Evolutionary conservation across 1,140 invertebrate genomes (phyloP).

Genomic region (Fopius arisanus): DNA sequence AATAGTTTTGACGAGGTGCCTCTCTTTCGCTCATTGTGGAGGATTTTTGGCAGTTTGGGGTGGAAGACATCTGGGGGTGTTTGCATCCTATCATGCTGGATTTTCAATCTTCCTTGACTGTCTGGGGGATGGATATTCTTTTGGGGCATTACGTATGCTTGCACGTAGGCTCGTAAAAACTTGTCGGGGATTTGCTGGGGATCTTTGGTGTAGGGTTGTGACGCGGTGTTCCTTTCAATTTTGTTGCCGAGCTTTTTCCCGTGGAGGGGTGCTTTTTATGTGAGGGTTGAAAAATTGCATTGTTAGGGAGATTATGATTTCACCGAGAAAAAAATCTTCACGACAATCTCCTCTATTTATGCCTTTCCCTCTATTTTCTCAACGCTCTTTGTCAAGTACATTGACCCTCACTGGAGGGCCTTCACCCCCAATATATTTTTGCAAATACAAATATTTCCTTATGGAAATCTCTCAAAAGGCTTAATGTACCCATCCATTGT

Average conservation of each 20-base stretch:
- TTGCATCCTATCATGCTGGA: background rate
- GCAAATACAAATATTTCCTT: too few relatives aligned
- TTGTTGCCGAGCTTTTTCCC: background rate
- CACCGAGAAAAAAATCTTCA: too few relatives aligned
- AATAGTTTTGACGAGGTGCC: background rate
- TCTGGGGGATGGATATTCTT: background rate
- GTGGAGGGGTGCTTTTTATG: too few relatives aligned
- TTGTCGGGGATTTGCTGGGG: background rate
- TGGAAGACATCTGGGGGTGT: background rate
- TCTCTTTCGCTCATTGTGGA: background rate
- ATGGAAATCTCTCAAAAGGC: too few relatives aligned
- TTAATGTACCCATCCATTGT: too few relatives aligned
- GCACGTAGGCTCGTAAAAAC: background rate
- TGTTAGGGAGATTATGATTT: too few relatives aligned
- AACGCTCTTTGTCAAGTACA: too few relatives aligned
- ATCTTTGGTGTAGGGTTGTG: background rate
- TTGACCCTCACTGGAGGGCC: too few relatives aligned
- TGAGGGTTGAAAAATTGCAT: too few relatives aligned
- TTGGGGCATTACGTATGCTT: background rate
- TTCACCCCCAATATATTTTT: too few relatives aligned
- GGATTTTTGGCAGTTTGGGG: background rate
- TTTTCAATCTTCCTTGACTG: background rate
- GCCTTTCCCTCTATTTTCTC: too few relatives aligned
- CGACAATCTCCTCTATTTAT: too few relatives aligned
- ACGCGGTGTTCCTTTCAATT: background rate